phyloP scores from a whole-genome alignment of 1,140 invertebrate genomes.

The Drosophila santomea region DNA sequence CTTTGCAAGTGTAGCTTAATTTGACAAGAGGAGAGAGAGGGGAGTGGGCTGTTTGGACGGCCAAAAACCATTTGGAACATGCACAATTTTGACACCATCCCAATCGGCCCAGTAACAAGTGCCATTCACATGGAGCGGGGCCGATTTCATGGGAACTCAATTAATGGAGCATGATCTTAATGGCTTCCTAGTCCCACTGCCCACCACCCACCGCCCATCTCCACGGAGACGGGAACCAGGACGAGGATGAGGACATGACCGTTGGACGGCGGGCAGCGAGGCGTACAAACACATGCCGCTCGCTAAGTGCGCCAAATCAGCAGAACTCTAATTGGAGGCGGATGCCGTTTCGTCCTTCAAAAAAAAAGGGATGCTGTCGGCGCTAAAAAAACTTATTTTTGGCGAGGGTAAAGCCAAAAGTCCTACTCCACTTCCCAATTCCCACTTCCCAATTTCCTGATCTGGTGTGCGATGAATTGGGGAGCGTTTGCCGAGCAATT shows the following conservation, averaged over 20 bases:
- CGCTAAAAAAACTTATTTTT: slow-evolving; percentile 32
- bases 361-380: slow-evolving; percentile 16
- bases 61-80: slow-evolving; percentile 76
- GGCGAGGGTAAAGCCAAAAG: slow-evolving; percentile 26
- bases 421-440: background rate
- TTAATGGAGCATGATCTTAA: slow-evolving; percentile 83
- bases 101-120: slow-evolving; percentile 60
- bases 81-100: slow-evolving; percentile 74
- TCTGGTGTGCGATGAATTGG: slow-evolving; percentile 35
- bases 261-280: slow-evolving; percentile 27
- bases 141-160: slow-evolving; percentile 80
- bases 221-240: background rate
- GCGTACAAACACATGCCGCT: slow-evolving; percentile 60
- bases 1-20: slow-evolving; percentile 79
- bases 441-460: slow-evolving; percentile 6
- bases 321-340: slow-evolving; percentile 79
- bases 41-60: slow-evolving; percentile 4
- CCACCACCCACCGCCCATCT: background rate
- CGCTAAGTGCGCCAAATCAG: slow-evolving; percentile 80
- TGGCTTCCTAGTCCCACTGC: slow-evolving; percentile 67
- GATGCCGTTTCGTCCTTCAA: slow-evolving; percentile 19
- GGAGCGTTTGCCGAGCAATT: slow-evolving; percentile 52
- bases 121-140: slow-evolving; percentile 52
- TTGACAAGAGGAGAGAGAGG: slow-evolving; percentile 26
- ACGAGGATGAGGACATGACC: no score